Evolutionary conservation across 2,113 vertebrate species (phyloP).

Genomic region (Catharus fuscescens): DNA sequence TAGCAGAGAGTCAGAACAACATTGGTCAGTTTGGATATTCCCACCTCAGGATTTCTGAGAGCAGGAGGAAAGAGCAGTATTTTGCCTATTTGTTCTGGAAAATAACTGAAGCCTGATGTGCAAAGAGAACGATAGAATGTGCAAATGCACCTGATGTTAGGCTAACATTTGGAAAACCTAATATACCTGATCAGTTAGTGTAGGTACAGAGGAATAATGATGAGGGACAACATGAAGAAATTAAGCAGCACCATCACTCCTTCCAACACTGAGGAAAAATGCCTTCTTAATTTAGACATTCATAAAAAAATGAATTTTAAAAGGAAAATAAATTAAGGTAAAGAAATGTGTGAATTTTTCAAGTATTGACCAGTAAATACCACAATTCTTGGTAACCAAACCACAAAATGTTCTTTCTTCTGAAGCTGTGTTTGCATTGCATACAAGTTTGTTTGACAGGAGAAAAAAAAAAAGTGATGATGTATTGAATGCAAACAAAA

Average conservation of each 20-base stretch:
- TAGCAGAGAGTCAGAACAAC: not conserved
- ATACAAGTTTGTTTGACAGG: not conserved
- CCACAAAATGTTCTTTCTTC: not conserved
- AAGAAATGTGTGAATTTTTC: not conserved
- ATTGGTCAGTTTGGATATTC: not conserved
- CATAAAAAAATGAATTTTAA: not conserved
- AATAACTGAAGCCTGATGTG: not conserved
- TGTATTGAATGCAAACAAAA: not conserved
- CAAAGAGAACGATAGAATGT: not conserved
- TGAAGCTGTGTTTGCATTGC: not conserved
- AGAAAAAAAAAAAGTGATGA: not conserved
- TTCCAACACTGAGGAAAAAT: not conserved
- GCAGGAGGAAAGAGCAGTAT: not conserved
- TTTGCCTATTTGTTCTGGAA: not conserved
- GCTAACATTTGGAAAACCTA: not conserved
- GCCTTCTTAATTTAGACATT: not conserved
- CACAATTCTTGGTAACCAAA: not conserved
- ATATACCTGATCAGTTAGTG: not conserved
- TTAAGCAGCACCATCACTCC: not conserved
- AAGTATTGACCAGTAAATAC: not conserved
- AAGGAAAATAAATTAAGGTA: not conserved
- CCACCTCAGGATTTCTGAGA: conserved; percentile 10
- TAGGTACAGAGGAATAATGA: not conserved
- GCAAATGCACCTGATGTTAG: not conserved
- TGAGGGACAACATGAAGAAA: not conserved